Evolutionary conservation across 2,113 vertebrate species (phyloP), one percentile per base, ranked within the genome.

Genomic region (Camelus bactrianus): DNA sequence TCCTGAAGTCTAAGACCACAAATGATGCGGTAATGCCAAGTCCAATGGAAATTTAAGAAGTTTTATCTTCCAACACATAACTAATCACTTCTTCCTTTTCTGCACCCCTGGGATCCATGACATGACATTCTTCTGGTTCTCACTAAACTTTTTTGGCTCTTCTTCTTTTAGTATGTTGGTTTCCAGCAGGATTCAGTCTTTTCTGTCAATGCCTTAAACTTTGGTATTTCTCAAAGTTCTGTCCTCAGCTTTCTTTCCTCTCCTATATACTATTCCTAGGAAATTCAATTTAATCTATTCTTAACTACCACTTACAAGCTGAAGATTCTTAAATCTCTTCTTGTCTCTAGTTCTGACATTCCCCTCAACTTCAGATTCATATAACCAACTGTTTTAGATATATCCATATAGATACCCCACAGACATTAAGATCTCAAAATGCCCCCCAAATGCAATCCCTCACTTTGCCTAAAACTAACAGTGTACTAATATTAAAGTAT

Each of bases 281-380:
- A 91, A 30, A 91, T 62, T 67, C 82, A 76, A 95, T 88, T 30
- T 35, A 89, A 58, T 35, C 67, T 64, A 64, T 77, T 81, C 38
- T 28, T 83, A 76, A 46, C 42, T 67, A 81, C n/a, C 14, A 89
- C 9, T 15, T 81, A 83, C 24, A 94, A 82, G 38, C 0, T 91
- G 35, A 93, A 82, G 48, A 94, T 89, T 82, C 54, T 77, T 38
- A 93, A 35, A 91, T 82, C 46, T 93, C n/a, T 32, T 93, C n/a
- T 32, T 81, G 50, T 50, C 10, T 96, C 70, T 52, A n/a, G 8
- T 38, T 89, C 58, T 73, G 50, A 83, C 3, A 6, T 52, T 82
- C 86, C 8, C 26, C 4, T 12, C 6, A 76, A 81, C 22, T 85
- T 75, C 50, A 85, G 4, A 69, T 46, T 80, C 32, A 89, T 38